These are phyloP conservation scores for Atta texana DNA, from an alignment of 1,140 invertebrate genomes.

Conservation along the genomic window DNA sequence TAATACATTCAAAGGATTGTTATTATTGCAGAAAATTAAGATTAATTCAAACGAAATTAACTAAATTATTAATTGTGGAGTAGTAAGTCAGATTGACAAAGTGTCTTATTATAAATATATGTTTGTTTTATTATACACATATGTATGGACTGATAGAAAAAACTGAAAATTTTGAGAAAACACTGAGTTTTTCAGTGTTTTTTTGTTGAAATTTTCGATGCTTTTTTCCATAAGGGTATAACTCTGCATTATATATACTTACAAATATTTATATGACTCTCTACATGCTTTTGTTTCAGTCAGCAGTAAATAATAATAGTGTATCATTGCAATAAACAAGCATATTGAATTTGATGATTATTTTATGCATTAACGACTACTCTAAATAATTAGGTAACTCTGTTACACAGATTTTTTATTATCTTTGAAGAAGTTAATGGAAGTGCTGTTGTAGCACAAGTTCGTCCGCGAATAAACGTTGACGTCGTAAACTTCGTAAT, in stretches of 20 bases:
- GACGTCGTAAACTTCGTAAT: conserved; percentile 65
- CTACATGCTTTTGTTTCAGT: neutral
- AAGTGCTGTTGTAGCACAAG: conserved; percentile 23
- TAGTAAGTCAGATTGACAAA: too few species aligned
- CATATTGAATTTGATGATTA: neutral
- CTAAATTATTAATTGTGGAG: neutral
- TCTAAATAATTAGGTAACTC: conserved; percentile 1
- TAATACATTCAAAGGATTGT: neutral
- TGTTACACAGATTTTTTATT: neutral
- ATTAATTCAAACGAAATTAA: neutral
- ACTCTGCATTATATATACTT: neutral
- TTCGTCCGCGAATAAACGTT: conserved; percentile 61
- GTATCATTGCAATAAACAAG: neutral
- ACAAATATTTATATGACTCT: neutral
- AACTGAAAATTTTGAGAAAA: too few species aligned
- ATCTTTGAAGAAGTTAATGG: conserved; percentile 30
- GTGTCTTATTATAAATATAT: too few species aligned
- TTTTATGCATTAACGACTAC: neutral
- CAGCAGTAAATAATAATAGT: neutral
- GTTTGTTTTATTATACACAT: too few species aligned
- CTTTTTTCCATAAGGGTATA: neutral
- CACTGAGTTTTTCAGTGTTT: too few species aligned
- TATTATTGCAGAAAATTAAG: neutral
- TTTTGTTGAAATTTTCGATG: too few species aligned
- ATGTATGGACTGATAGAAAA: too few species aligned